phyloP scores from a whole-genome alignment of 30 jellyfish, hydroid and myxozoan species.

The Hydra vulgaris region DNA sequence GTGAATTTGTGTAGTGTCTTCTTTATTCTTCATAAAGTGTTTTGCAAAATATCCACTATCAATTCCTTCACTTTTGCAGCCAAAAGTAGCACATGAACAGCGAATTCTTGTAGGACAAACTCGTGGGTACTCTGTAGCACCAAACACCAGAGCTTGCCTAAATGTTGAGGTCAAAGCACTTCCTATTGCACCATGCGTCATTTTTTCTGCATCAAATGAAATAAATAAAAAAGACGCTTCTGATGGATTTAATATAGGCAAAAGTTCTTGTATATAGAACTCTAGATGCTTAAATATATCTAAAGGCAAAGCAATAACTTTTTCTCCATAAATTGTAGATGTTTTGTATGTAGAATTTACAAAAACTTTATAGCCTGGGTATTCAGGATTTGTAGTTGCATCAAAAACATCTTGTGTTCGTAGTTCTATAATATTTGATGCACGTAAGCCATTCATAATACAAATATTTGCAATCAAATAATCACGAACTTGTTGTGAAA shows the following conservation, averaged over 20 bases:
- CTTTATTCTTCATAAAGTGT: constrained; percentile 22
- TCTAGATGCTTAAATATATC: constrained; percentile 6
- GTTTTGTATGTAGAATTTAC: constrained; percentile 19
- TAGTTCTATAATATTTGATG: constrained; percentile 16
- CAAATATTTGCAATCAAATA: neutral
- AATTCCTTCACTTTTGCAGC: constrained; percentile 16
- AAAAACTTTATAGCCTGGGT: constrained; percentile 18
- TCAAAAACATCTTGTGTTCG: constrained; percentile 7
- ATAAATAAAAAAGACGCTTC: neutral
- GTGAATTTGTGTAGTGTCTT: constrained; percentile 18
- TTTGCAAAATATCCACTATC: constrained; percentile 29
- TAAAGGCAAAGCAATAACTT: constrained; percentile 11
- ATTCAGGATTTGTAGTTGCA: constrained; percentile 8
- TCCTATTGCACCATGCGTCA: constrained; percentile 6
- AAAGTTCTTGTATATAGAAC: neutral
- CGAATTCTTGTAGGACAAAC: constrained; percentile 22
- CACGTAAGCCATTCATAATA: constrained; percentile 14
- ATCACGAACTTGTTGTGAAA: constrained; percentile 18
- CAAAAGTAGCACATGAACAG: constrained; percentile 16
- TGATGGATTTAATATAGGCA: neutral
- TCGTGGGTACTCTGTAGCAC: neutral
- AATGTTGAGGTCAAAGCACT: constrained; percentile 10
- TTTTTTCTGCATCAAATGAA: neutral
- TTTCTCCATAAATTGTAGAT: constrained; percentile 22
- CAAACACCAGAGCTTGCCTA: constrained; percentile 3